These are phyloP conservation scores for Sceliomorpha sp. DNA, from an alignment of 2,888 invertebrate species.

Conservation along the genomic window DNA sequence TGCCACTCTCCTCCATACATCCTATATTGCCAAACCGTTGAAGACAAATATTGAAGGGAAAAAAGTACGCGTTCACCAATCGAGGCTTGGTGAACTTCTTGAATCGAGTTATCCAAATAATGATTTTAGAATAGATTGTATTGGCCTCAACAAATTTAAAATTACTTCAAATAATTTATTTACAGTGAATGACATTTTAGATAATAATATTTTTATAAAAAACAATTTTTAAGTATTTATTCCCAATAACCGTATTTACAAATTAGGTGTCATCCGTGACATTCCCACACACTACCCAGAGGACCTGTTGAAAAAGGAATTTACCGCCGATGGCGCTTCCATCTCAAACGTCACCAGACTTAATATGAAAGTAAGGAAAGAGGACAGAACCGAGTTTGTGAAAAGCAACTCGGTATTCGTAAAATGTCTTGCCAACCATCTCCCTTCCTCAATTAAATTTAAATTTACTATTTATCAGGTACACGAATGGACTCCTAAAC, in stretches of 20 bases:
- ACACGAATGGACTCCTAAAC: background rate
- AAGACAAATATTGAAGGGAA: too few relatives aligned
- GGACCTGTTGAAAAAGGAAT: background rate
- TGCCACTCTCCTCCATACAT: too few relatives aligned
- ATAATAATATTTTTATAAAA: background rate
- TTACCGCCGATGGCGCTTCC: background rate
- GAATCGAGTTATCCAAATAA: background rate
- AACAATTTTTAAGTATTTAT: conserved; percentile 1
- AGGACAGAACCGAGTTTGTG: background rate
- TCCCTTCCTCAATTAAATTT: background rate
- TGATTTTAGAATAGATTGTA: conserved; percentile 1
- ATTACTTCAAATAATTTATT: background rate
- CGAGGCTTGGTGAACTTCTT: background rate
- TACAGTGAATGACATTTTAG: background rate
- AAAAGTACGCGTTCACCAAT: too few relatives aligned
- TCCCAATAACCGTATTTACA: background rate
- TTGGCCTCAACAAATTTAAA: conserved; percentile 5
- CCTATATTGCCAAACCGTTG: too few relatives aligned
- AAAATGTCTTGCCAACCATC: background rate
- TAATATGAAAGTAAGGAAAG: background rate
- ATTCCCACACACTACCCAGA: background rate
- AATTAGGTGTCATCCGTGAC: background rate
- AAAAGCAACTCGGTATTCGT: background rate
- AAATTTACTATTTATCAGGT: background rate
- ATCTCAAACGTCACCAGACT: background rate